Conservation (phyloP, 1,140 invertebrate species). For the Aporrectodea caliginosa region DNA sequence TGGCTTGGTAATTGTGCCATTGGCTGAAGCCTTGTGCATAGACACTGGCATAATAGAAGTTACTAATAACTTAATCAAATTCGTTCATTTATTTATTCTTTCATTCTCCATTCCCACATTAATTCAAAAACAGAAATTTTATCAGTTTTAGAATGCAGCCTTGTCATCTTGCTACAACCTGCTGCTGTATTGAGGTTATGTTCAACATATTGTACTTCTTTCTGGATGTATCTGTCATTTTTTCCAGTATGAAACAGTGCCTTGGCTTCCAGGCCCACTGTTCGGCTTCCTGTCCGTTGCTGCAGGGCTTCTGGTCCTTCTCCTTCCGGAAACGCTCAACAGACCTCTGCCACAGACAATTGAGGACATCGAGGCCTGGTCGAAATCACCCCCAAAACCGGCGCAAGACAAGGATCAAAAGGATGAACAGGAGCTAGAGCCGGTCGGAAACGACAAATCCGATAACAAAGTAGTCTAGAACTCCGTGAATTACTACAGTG, state of each 20-base stretch:
- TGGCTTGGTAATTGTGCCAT: too few relatives aligned
- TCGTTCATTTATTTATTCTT: too few relatives aligned
- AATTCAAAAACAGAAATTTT: too few relatives aligned
- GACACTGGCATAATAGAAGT: too few relatives aligned
- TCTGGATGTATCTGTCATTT: not conserved
- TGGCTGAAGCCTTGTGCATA: too few relatives aligned
- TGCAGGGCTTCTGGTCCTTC: slow-evolving; percentile 33
- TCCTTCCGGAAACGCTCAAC: slow-evolving; percentile 35
- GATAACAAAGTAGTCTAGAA: not conserved
- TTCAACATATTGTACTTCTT: slow-evolving; percentile 9
- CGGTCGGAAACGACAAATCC: not conserved
- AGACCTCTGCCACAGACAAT: slow-evolving; percentile 35
- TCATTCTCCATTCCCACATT: too few relatives aligned
- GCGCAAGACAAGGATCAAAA: not conserved
- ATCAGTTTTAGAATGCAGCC: too few relatives aligned
- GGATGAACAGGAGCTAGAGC: not conserved
- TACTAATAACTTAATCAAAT: too few relatives aligned
- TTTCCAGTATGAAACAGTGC: slow-evolving; percentile 15
- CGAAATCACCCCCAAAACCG: not conserved
- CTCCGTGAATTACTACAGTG: too few relatives aligned
- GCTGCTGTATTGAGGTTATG: not conserved
- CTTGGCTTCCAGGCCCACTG: slow-evolving; percentile 29
- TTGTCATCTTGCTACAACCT: not conserved
- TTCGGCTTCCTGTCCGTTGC: slow-evolving; percentile 33
- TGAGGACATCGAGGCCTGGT: slow-evolving; percentile 35